Conservation (phyloP, 1,140 invertebrate species). For the Drosophila saltans region DNA sequence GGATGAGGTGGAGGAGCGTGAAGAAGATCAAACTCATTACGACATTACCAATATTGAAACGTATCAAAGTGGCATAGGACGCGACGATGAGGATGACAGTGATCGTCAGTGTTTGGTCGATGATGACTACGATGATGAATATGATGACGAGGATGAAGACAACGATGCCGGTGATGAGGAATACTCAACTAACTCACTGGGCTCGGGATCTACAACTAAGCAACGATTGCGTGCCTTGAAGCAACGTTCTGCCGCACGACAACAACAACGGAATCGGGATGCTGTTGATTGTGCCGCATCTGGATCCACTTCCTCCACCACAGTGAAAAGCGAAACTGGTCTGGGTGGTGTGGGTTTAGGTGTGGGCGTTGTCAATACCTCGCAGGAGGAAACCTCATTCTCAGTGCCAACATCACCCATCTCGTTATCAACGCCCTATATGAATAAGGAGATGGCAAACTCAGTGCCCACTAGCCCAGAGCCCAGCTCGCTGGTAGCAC, state of each 20-base stretch:
- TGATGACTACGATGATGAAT: constrained; percentile 64
- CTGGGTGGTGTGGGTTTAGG: constrained; percentile 30
- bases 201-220: constrained; percentile 66
- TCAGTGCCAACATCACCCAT: constrained; percentile 82
- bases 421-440: constrained; percentile 74
- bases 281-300: constrained; percentile 65
- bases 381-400: constrained; percentile 79
- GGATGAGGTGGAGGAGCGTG: constrained; percentile 65
- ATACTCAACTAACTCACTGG: constrained; percentile 73
- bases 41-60: constrained; percentile 82
- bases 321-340: constrained; percentile 71
- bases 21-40: constrained; percentile 80
- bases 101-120: constrained; percentile 75
- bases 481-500: constrained; percentile 85
- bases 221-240: constrained; percentile 72
- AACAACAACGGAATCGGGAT: constrained; percentile 61
- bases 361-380: constrained; percentile 48
- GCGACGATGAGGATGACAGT: constrained; percentile 74
- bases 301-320: constrained; percentile 71
- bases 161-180: constrained; percentile 79
- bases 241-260: constrained; percentile 59
- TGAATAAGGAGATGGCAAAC: constrained; percentile 84
- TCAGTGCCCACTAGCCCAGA: constrained; percentile 92
- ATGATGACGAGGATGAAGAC: constrained; percentile 70
- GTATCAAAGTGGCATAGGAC: constrained; percentile 69